Conservation (phyloP, 2,113 vertebrate genomes). For the Capra hircus region DNA sequence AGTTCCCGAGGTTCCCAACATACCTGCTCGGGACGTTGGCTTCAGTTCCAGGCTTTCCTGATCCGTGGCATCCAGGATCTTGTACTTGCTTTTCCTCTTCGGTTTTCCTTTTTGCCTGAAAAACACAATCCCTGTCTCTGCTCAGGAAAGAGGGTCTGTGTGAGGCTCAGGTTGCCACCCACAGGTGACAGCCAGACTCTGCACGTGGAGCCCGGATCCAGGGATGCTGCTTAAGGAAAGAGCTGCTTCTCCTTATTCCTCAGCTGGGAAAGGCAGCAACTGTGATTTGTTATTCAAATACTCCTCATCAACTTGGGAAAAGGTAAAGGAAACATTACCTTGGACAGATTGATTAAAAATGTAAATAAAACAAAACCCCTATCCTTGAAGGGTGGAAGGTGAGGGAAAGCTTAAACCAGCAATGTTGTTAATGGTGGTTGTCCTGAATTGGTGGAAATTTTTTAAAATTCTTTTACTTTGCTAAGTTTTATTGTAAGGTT, state of each 20-base stretch:
- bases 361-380: background rate
- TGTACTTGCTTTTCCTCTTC: slow-evolving; percentile 96
- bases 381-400: background rate
- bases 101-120: slow-evolving; percentile 91
- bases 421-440: background rate
- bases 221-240: background rate
- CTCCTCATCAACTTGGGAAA: background rate
- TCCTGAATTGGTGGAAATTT: background rate
- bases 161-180: background rate
- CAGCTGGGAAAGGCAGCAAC: background rate
- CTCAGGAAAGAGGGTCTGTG: slow-evolving; percentile 7
- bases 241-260: background rate
- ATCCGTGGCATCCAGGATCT: slow-evolving; percentile 93
- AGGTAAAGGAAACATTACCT: background rate
- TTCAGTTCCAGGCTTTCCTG: slow-evolving; percentile 94
- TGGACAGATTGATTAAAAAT: background rate
- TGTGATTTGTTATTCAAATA: background rate
- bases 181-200: background rate
- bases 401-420: background rate
- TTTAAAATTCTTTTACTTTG: background rate
- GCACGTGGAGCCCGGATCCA: rapidly evolving
- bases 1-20: background rate
- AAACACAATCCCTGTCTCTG: slow-evolving; percentile 11
- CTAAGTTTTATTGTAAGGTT: background rate
- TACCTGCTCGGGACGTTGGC: slow-evolving; percentile 87